Percentiles rank a stretch among this genome's conserved stretches.
Evolutionary conservation across 2,888 invertebrate genomes (phyloP).

Genomic region (Belgica antarctica): DNA sequence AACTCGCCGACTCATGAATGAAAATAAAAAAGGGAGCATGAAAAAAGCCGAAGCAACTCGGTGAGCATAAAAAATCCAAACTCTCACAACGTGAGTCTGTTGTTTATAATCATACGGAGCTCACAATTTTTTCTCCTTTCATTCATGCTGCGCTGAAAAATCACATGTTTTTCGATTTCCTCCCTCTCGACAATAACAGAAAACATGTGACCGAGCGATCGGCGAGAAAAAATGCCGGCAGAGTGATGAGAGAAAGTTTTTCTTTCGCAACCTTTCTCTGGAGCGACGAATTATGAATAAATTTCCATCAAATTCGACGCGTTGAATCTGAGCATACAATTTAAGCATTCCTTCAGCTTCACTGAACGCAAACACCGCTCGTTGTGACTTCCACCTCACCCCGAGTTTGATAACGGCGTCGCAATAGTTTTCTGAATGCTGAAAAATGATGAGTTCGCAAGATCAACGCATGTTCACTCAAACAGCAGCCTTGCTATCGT

Average conservation of each 20-base stretch:
- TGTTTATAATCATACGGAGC: conserved; percentile 25
- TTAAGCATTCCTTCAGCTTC: too few relatives aligned
- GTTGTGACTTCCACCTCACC: too few relatives aligned
- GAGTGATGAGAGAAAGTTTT: background rate
- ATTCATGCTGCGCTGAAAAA: conserved; percentile 40
- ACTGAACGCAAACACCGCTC: too few relatives aligned
- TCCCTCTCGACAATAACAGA: conserved; percentile 31
- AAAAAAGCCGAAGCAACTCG: background rate
- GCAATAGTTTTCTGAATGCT: too few relatives aligned
- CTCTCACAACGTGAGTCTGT: conserved; percentile 35
- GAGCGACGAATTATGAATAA: background rate
- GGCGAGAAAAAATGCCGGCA: background rate
- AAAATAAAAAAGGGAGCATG: conserved; percentile 33
- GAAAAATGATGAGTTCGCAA: too few relatives aligned
- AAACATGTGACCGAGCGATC: conserved; percentile 32
- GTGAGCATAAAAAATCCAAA: conserved; percentile 35
- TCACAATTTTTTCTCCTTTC: conserved; percentile 35
- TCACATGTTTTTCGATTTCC: conserved; percentile 43
- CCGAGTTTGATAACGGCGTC: too few relatives aligned
- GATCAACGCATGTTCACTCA: too few relatives aligned
- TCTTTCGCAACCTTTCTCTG: too few relatives aligned
- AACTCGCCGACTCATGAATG: background rate
- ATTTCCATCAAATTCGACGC: too few relatives aligned
- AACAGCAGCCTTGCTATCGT: too few relatives aligned
- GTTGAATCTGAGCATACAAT: too few relatives aligned